These are phyloP conservation scores for Origma solitaria DNA, from an alignment of 2,113 vertebrate genomes.

Conservation along the genomic window DNA sequence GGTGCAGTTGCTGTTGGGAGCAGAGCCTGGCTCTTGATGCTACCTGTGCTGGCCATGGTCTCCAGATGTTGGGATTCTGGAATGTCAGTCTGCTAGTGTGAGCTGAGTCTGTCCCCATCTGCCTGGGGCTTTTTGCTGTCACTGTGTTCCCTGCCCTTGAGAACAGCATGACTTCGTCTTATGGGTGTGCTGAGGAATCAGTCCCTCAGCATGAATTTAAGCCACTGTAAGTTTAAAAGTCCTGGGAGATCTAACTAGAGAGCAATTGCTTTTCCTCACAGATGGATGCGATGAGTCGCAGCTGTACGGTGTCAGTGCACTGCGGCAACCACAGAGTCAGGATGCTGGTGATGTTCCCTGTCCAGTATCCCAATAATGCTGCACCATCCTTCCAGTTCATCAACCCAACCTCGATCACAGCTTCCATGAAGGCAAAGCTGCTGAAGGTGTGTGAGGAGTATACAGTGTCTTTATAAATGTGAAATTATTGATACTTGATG, in stretches of 20 bases:
- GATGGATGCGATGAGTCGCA: slow-evolving; percentile 94
- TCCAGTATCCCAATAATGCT: slow-evolving; percentile 94
- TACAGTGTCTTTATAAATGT: background rate
- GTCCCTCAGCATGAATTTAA: background rate
- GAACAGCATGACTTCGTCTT: background rate
- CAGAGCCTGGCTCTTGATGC: background rate
- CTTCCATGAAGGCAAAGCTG: slow-evolving; percentile 91
- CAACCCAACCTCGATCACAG: slow-evolving; percentile 88
- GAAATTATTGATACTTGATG: no score
- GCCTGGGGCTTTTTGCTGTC: background rate
- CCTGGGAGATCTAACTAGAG: background rate
- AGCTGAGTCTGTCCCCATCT: background rate
- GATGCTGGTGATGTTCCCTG: slow-evolving; percentile 93
- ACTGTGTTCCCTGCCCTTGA: background rate
- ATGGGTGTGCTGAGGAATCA: background rate
- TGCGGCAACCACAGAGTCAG: slow-evolving; percentile 88
- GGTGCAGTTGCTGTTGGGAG: background rate
- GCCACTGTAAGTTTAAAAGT: background rate
- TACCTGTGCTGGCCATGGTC: background rate
- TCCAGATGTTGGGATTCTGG: background rate
- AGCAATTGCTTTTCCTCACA: slow-evolving; percentile 46
- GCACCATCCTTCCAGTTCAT: slow-evolving; percentile 95
- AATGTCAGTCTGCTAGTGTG: background rate
- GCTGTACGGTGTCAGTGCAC: slow-evolving; percentile 91
- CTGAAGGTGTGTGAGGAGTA: slow-evolving; percentile 80